Conservation (phyloP, 37 sponge, comb jelly and placozoan genomes). For the Spongia lamella region DNA sequence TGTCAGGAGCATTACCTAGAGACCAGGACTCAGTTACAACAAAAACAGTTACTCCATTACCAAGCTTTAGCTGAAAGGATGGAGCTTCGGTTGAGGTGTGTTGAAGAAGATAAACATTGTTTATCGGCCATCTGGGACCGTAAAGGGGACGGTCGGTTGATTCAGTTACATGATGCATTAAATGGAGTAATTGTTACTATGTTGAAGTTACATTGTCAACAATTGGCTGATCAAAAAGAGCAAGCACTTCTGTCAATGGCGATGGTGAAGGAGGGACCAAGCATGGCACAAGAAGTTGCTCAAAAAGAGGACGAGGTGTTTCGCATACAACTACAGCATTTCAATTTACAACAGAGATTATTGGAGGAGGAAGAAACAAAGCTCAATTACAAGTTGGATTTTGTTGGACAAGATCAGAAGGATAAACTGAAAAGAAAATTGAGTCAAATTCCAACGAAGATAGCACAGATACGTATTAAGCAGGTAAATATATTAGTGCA, state of each 20-base stretch:
- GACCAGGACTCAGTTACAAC: constrained; percentile 21
- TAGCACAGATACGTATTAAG: constrained; percentile 30
- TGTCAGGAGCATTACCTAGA: constrained; percentile 37
- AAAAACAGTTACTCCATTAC: constrained; percentile 9
- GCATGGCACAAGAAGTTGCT: constrained; percentile 34
- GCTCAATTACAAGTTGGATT: constrained; percentile 32
- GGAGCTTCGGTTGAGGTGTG: constrained; percentile 26
- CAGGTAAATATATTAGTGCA: constrained; percentile 13
- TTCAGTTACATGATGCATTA: constrained; percentile 15
- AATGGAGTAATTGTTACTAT: constrained; percentile 35
- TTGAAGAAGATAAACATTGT: constrained; percentile 14
- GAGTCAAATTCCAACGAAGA: constrained; percentile 4
- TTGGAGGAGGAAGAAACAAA: constrained; percentile 49
- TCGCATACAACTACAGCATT: constrained; percentile 21
- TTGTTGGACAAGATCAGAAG: constrained; percentile 10
- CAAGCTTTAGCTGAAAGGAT: constrained; percentile 31
- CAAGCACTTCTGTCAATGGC: constrained; percentile 51
- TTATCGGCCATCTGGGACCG: constrained; percentile 26
- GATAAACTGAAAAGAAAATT: constrained; percentile 3
- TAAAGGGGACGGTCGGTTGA: constrained; percentile 18
- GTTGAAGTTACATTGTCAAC: constrained; percentile 15
- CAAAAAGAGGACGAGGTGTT: constrained; percentile 30
- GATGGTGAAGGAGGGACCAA: constrained; percentile 51
- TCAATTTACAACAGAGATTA: constrained; percentile 32
- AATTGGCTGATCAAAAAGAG: constrained; percentile 38